Evolutionary conservation across 1,140 invertebrate genomes (phyloP).

Genomic region (Radopholus similis): DNA sequence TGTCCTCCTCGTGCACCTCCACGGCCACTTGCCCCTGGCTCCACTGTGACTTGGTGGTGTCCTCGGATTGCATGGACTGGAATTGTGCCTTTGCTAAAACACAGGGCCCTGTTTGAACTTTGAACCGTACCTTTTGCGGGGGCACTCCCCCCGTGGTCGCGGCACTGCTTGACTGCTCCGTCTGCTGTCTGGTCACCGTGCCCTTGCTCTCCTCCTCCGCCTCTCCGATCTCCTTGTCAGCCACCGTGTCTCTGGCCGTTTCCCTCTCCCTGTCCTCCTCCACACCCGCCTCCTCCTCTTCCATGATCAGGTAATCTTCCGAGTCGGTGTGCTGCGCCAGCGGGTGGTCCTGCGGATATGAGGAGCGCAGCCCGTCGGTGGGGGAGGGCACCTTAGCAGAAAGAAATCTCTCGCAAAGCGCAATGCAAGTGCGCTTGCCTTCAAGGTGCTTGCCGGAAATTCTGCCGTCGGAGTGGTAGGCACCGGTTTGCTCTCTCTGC

Average conservation of each 20-base stretch:
- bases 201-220: background rate
- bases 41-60: background rate
- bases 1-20: background rate
- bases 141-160: too few species aligned
- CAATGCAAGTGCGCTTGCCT: background rate
- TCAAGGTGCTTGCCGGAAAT: background rate
- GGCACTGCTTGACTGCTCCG: constrained; percentile 2
- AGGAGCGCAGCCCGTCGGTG: background rate
- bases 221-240: background rate
- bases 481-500: background rate
- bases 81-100: background rate
- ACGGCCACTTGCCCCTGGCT: background rate
- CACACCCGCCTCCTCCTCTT: constrained; percentile 2
- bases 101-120: background rate
- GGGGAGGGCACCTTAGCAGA: constrained; percentile 1
- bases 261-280: background rate
- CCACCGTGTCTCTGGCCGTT: background rate
- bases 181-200: background rate
- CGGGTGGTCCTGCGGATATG: background rate
- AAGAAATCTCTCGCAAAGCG: background rate
- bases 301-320: constrained; percentile 14
- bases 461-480: background rate
- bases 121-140: constrained; percentile 7
- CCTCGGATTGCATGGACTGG: background rate
- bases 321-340: background rate